These are phyloP conservation scores for Hybognathus amarus DNA, from an alignment of 2,797 vertebrate genomes.

Conservation along the genomic window DNA sequence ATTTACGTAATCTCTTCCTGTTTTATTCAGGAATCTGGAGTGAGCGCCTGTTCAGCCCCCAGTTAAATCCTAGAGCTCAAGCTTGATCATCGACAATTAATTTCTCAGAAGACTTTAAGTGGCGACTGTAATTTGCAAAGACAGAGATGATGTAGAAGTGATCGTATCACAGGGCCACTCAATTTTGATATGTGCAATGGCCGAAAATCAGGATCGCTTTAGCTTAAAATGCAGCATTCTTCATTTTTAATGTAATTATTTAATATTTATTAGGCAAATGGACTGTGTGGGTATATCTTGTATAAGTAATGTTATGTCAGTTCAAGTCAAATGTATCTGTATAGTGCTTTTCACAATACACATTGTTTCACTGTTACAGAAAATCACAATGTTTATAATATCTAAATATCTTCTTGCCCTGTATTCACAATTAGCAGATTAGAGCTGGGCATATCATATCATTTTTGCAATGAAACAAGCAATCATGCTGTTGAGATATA, in stretches of 20 bases:
- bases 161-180: background rate
- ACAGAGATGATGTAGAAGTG: background rate
- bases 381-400: background rate
- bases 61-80: constrained; percentile 13
- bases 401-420: background rate
- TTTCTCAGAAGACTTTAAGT: constrained; percentile 1
- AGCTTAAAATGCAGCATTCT: background rate
- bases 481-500: background rate
- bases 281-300: background rate
- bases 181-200: background rate
- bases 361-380: background rate
- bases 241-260: background rate
- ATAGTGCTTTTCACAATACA: background rate
- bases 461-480: background rate
- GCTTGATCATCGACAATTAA: constrained; percentile 13
- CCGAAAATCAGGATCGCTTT: background rate
- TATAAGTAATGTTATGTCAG: background rate
- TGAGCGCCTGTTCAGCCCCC: constrained; percentile 16
- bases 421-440: background rate
- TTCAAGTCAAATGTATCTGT: background rate
- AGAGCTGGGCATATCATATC: background rate
- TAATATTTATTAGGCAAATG: background rate
- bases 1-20: constrained; percentile 56
- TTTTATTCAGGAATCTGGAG: constrained; percentile 50
- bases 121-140: background rate